Evolutionary conservation across 2,113 vertebrate genomes (phyloP), one percentile per base, ranked within the genome.

Genomic region (Clarias macrocephalus): DNA sequence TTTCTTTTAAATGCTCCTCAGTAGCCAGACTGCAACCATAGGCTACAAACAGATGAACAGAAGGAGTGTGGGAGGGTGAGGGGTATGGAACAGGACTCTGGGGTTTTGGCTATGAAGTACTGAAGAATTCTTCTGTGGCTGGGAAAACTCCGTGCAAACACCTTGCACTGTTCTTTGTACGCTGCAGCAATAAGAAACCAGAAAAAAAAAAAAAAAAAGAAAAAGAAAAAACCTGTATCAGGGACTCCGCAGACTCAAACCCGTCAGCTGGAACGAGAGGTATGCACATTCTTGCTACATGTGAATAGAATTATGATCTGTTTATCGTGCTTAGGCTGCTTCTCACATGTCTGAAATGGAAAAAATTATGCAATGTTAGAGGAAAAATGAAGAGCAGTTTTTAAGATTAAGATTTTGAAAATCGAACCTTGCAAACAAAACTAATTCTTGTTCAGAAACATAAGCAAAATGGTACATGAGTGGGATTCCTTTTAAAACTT

Each of bases 1-100:
- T 84, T 91, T 88, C 77, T 57, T 66, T 83, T 82, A 87, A 90
- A 87, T 86, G 88, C 85, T 89, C 75, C 52, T 19, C 66, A 77
- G 83, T 62, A n/a, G 59, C 79, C 52, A 19, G 57, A 59, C 79
- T 33, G 52, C 52, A 85, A 80, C 66, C 80, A 73, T 75, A 86
- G 48, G 80, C 85, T 85, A 87, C 33, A 75, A 54, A 66, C 18
- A 12, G 76, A 60, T 57, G 68, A 77, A n/a, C 37, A 21, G 72
- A 19, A 11, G 12, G 56, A 30, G 30, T 15, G 30, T 75, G 72
- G 77, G 57, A 54, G 33, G 42, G 19, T 73, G 68, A 81, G 66
- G 82, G 54, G 70, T 70, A 81, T 82, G 75, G 65, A 86, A 73
- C 42, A 80, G 19, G 75, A 72, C 80, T 59, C 82, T 82, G 83